Evolutionary conservation across 2,888 invertebrate species (phyloP).

Genomic region (Xylota sylvarum): DNA sequence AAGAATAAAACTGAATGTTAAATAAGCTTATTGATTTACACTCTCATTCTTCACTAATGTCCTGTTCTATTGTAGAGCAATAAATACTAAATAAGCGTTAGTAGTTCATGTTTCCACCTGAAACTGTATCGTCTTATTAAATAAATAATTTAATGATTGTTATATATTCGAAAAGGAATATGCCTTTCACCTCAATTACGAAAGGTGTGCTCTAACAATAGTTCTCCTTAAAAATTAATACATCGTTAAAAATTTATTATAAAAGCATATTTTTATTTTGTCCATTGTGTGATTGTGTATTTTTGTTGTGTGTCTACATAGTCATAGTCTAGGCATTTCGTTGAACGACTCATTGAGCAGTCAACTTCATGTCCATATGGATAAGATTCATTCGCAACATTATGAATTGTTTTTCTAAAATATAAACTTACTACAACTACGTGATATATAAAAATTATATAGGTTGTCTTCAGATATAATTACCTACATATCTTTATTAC

Average conservation of each 20-base stretch:
- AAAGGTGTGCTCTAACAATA: background rate
- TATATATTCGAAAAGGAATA: background rate
- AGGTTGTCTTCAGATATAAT: no score
- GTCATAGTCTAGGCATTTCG: background rate
- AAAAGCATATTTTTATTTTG: constrained; percentile 4
- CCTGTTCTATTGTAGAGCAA: background rate
- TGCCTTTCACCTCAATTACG: background rate
- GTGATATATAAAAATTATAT: no score
- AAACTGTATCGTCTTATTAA: background rate
- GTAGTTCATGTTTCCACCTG: constrained; percentile 18
- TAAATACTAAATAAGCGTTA: background rate
- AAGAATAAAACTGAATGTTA: constrained; percentile 1
- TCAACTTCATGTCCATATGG: no score
- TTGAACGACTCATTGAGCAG: no score
- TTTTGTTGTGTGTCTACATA: background rate
- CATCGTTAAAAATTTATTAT: background rate
- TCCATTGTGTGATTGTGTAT: constrained; percentile 13
- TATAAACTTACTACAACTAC: background rate
- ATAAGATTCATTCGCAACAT: no score
- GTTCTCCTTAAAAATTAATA: background rate
- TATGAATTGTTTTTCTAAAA: no score
- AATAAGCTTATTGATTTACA: constrained; percentile 22
- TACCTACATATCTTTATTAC: no score
- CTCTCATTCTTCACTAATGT: constrained; percentile 7
- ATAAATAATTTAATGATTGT: constrained; percentile 2